Percentiles rank a stretch among this genome's conserved stretches.
Conservation (phyloP, 1,140 invertebrate species). For the Hycleus cichorii region DNA sequence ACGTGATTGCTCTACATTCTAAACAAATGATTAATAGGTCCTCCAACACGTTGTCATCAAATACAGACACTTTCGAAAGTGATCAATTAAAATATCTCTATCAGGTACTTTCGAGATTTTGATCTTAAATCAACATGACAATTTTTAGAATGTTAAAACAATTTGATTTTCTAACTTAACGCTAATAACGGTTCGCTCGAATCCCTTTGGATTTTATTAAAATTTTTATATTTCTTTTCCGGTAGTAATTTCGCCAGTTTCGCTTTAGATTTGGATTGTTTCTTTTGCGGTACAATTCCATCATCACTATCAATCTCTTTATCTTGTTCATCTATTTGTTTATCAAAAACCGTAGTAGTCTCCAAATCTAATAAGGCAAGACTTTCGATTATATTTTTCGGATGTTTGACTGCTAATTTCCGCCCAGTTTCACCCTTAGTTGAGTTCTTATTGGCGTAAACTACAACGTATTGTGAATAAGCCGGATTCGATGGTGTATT, state of each 20-base stretch:
- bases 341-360: slow-evolving; percentile 34
- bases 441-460: slow-evolving; percentile 65
- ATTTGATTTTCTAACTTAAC: slow-evolving; percentile 49
- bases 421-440: slow-evolving; percentile 17
- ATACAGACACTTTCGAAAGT: no score
- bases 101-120: no score
- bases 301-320: slow-evolving; percentile 21
- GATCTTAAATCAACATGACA: background rate
- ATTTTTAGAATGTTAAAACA: background rate
- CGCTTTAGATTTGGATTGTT: slow-evolving; percentile 52
- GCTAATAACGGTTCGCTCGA: slow-evolving; percentile 58
- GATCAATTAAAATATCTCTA: no score
- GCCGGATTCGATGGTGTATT: slow-evolving; percentile 72
- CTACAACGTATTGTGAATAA: slow-evolving; percentile 73
- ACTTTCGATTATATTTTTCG: slow-evolving; percentile 76
- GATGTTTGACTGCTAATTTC: slow-evolving; percentile 42
- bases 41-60: no score
- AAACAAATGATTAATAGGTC: no score
- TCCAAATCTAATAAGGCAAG: slow-evolving; percentile 58
- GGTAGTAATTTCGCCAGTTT: slow-evolving; percentile 59
- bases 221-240: slow-evolving; percentile 52
- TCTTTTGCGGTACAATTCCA: slow-evolving; percentile 41
- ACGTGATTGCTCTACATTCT: no score
- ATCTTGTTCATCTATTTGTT: slow-evolving; percentile 10
- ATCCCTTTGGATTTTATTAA: slow-evolving; percentile 40